Evolutionary conservation across 2,888 invertebrate species (phyloP), one percentile per base, ranked within the genome.

Genomic region (Nudaria mundana): DNA sequence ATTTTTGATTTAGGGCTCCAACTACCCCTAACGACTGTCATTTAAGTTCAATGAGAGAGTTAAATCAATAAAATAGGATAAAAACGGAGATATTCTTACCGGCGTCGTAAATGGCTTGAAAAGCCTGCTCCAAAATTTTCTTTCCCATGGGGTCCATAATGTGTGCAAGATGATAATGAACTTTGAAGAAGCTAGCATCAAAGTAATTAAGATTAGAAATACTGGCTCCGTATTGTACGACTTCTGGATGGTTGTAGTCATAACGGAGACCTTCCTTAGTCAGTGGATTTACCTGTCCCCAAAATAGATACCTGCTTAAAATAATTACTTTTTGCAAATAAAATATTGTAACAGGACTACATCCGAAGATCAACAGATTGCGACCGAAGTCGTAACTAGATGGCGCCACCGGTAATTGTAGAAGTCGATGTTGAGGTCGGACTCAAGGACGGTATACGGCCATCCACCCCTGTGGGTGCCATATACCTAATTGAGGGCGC

Each of bases 21-120:
- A n/a, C n/a, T n/a, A n/a, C n/a, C n/a, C n/a, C n/a, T n/a, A n/a
- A n/a, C n/a, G n/a, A n/a, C n/a, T n/a, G n/a, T n/a, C n/a, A n/a
- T n/a, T n/a, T n/a, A n/a, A n/a, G n/a, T n/a, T n/a, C n/a, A n/a
- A n/a, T n/a, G n/a, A n/a, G n/a, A n/a, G n/a, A n/a, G n/a, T n/a
- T n/a, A n/a, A n/a, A n/a, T n/a, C n/a, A n/a, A n/a, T n/a, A n/a
- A n/a, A n/a, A n/a, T n/a, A n/a, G n/a, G n/a, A n/a, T n/a, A n/a
- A n/a, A n/a, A n/a, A n/a, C n/a, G n/a, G n/a, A n/a, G n/a, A n/a
- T n/a, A n/a, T n/a, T 13, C 45, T 40, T 16, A 53, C 91, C 91
- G 30, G 94, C 91, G 81, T 95, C 95, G 36, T 93, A 90, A 29
- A 94, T 90, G 22, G 93, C 93, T 68, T 94, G 94, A 63, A 92